Percentiles rank a stretch among this genome's conserved stretches.
Conservation (phyloP, 2,113 vertebrate genomes). For the Laterallus jamaicensis region DNA sequence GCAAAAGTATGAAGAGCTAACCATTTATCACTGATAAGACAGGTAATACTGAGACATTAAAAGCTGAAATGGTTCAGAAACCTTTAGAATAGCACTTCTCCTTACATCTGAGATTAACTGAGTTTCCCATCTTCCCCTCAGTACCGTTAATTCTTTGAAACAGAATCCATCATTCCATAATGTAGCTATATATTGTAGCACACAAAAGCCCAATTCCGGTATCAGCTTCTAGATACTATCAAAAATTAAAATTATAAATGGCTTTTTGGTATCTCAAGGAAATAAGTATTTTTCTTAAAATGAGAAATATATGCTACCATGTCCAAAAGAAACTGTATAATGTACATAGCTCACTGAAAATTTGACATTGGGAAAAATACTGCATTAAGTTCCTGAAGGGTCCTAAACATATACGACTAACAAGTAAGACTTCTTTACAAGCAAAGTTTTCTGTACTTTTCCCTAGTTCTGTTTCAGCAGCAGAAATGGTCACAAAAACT, state of each 20-base stretch:
- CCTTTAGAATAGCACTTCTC: not conserved
- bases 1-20: conserved; percentile 12
- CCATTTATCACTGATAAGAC: conserved; percentile 33
- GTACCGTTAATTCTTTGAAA: not conserved
- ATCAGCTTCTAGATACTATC: not conserved
- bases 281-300: not conserved
- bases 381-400: not conserved
- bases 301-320: not conserved
- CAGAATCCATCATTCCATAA: not conserved
- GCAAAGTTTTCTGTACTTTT: not conserved
- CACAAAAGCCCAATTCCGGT: not conserved
- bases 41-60: not conserved
- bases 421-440: not conserved
- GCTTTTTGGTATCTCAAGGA: not conserved
- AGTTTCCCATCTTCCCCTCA: not conserved
- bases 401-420: not conserved
- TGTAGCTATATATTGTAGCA: not conserved
- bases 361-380: not conserved
- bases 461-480: not conserved
- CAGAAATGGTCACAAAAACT: not conserved
- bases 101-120: not conserved
- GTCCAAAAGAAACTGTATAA: not conserved
- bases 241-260: not conserved
- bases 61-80: conserved; percentile 29
- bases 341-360: not conserved